These are phyloP conservation scores for Triplophysa siluroides DNA, from an alignment of 2,113 vertebrate genomes.

Conservation along the genomic window DNA sequence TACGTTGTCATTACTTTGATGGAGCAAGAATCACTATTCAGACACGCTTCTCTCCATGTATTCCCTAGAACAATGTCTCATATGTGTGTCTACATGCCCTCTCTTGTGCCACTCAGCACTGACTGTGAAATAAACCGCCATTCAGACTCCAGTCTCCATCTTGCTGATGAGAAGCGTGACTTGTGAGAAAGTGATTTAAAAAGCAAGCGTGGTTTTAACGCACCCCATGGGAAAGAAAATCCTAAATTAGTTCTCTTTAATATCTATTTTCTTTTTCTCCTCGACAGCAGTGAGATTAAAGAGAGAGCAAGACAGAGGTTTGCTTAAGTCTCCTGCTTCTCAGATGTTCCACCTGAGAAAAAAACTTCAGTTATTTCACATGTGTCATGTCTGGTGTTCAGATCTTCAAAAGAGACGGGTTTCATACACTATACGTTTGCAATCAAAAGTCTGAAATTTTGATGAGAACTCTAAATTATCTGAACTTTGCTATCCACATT, in stretches of 20 bases:
- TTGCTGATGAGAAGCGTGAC: conserved; percentile 35
- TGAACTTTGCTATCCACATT: too few relatives aligned
- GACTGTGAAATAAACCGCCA: conserved; percentile 44
- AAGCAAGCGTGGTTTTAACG: background rate
- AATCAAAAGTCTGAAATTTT: too few relatives aligned
- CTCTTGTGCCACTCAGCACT: conserved; percentile 6
- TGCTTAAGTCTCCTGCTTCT: too few relatives aligned
- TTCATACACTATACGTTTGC: too few relatives aligned
- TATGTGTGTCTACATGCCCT: conserved; percentile 50
- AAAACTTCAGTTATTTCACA: too few relatives aligned
- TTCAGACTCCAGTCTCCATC: conserved; percentile 46
- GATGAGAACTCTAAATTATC: too few relatives aligned
- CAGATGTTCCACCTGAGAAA: too few relatives aligned
- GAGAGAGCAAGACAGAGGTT: background rate
- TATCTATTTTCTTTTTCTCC: too few relatives aligned
- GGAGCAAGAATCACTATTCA: conserved; percentile 45
- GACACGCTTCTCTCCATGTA: conserved; percentile 53
- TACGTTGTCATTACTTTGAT: conserved; percentile 48
- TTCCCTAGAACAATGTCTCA: conserved; percentile 59
- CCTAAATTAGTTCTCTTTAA: too few relatives aligned
- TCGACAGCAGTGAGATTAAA: background rate
- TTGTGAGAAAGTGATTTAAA: conserved; percentile 32
- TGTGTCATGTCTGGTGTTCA: too few relatives aligned
- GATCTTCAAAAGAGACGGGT: too few relatives aligned
- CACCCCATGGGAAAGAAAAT: too few relatives aligned